phyloP scores from a whole-genome alignment of 2,113 vertebrate genomes.

The Hemichromis elongatus region DNA sequence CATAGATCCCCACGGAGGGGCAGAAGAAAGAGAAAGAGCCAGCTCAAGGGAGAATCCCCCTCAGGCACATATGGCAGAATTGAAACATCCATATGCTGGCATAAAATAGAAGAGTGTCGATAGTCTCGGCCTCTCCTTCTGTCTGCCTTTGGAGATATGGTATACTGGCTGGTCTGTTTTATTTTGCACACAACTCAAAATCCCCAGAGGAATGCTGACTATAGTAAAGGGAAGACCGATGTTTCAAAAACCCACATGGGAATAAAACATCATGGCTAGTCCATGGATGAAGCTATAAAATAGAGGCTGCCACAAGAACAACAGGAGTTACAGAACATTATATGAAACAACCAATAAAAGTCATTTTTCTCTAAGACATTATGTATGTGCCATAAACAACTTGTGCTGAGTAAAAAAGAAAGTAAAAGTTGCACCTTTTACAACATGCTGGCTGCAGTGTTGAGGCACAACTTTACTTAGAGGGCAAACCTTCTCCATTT shows the following conservation, averaged over 20 bases:
- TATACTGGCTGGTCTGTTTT: conserved; percentile 11
- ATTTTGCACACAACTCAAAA: conserved; percentile 3
- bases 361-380: neutral
- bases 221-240: neutral
- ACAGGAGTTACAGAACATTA: neutral
- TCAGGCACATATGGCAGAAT: conserved; percentile 35
- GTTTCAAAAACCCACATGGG: neutral
- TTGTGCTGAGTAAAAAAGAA: neutral
- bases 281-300: neutral
- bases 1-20: conserved; percentile 33
- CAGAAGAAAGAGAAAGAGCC: conserved; percentile 47
- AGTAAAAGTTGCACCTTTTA: neutral
- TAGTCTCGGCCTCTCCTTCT: neutral
- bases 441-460: neutral
- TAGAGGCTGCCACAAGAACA: neutral
- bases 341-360: neutral
- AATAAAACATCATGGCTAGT: neutral
- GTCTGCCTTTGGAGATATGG: neutral
- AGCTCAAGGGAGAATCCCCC: conserved; percentile 48
- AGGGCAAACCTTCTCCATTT: neutral
- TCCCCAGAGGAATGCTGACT: conserved; percentile 5
- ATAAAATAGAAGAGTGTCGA: conserved; percentile 14
- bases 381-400: neutral
- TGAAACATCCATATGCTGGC: conserved; percentile 49
- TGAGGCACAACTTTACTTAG: neutral